Base-by-base conservation (phyloP, 2,797 vertebrate species). In the Furcifer pardalis region DNA sequence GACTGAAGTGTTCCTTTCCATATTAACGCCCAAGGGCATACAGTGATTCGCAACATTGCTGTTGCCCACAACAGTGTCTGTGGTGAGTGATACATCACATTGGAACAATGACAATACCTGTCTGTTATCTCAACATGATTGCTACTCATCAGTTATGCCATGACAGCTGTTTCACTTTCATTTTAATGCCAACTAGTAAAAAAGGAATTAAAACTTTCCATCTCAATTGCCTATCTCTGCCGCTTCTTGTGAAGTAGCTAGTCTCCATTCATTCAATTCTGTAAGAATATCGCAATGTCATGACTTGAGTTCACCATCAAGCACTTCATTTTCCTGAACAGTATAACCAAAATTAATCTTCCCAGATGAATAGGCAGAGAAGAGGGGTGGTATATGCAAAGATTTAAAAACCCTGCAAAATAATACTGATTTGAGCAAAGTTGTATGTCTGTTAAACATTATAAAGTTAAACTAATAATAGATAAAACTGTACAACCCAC, bases 391-490 rank as follows among this genome's bases (percentile, higher is more conserved):
- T 13, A 87, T 73, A 42, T 79, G n/a, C 23, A 59, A 17, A 37
- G 12, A 25, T 42, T 46, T 56, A 82, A 83, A 40, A 81, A 87
- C 46, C 1, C 30, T 80, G 37, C 62, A 81, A 42, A 52, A 69
- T 19, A 72, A 25, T 19, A 44, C 25, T 40, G 82, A 84, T 21
- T 15, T 59, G 84, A 66, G 21, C 27, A 72, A 74, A 89, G 1
- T 21, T n/a, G 84, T 74, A 78, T 59, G 21, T 30, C 74, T 74
- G 35, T 82, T 65, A 82, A 82, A 84, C 2, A 2, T 86, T 83
- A 88, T 83, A 87, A 79, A 77, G 86, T 66, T 76, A 71, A 69
- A 84, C 23, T 84, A 83, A 19, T 71, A 89, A 88, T 42, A 87
- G n/a, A 30, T 75, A 46, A 62, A 87, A 90, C 69, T 2, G 56